phyloP scores from a whole-genome alignment of 2,797 vertebrate species.

The Sebastes taczanowskii region DNA sequence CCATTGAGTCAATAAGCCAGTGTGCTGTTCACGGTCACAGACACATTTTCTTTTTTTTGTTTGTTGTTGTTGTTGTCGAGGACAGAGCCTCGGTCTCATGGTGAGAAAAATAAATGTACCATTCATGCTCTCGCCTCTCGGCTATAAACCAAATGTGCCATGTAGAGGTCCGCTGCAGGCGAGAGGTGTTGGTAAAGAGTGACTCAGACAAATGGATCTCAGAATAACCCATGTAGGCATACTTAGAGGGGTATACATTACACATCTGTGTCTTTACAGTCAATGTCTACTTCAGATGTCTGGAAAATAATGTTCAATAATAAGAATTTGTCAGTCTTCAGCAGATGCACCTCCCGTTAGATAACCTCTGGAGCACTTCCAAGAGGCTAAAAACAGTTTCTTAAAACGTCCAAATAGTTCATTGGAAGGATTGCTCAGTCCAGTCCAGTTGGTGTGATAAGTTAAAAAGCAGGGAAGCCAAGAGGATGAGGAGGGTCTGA shows the following conservation, averaged over 20 bases:
- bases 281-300: conserved; percentile 29
- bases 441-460: background rate
- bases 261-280: conserved; percentile 35
- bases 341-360: conserved; percentile 21
- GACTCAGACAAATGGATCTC: conserved; percentile 45
- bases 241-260: conserved; percentile 38
- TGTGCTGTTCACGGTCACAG: conserved; percentile 67
- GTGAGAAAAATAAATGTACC: conserved; percentile 47
- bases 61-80: conserved; percentile 1
- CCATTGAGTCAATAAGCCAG: conserved; percentile 72
- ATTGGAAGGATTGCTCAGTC: conserved; percentile 3
- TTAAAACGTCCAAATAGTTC: conserved; percentile 35
- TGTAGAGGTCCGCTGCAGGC: conserved; percentile 35
- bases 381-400: conserved; percentile 1
- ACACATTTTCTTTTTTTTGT: conserved; percentile 33
- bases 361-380: background rate
- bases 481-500: background rate
- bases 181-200: conserved; percentile 43
- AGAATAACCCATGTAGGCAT: conserved; percentile 22
- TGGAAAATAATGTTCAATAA: conserved; percentile 18
- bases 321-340: conserved; percentile 36
- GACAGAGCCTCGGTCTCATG: conserved; percentile 34
- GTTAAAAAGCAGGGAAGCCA: conserved; percentile 23
- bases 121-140: conserved; percentile 41
- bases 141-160: conserved; percentile 44